Percentiles rank a stretch among this genome's conserved stretches.
Evolutionary conservation across 1,140 invertebrate species (phyloP).

Genomic region (Calosoma granatense): DNA sequence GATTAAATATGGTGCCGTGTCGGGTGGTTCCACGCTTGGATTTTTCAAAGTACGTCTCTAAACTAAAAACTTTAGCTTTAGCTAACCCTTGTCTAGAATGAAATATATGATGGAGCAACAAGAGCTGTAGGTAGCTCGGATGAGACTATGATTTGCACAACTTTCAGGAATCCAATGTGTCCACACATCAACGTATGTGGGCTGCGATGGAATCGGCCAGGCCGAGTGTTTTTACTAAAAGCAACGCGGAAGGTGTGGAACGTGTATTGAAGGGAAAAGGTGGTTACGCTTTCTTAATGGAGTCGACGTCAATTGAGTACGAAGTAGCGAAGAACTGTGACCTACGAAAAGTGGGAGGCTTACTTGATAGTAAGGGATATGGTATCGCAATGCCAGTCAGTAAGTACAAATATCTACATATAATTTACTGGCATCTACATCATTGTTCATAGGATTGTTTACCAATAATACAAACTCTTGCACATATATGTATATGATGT

Average conservation of each 20-base stretch:
- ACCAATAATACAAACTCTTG: too few relatives aligned
- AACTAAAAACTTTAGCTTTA: too few relatives aligned
- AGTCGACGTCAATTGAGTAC: constrained; percentile 72
- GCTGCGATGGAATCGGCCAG: constrained; percentile 70
- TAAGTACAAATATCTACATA: too few relatives aligned
- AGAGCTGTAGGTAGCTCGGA: too few relatives aligned
- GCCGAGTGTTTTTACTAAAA: constrained; percentile 70
- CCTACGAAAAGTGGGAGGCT: constrained; percentile 62
- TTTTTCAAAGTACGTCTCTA: constrained; percentile 48
- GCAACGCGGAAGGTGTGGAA: constrained; percentile 74
- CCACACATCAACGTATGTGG: constrained; percentile 57
- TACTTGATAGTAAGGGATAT: constrained; percentile 74
- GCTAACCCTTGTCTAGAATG: too few relatives aligned
- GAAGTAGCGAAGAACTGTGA: constrained; percentile 64
- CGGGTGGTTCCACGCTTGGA: constrained; percentile 60
- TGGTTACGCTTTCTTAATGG: constrained; percentile 75
- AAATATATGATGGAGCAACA: too few relatives aligned
- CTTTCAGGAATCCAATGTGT: constrained; percentile 51
- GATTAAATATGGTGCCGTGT: constrained; percentile 75
- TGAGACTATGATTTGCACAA: too few relatives aligned
- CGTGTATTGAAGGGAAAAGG: constrained; percentile 60
- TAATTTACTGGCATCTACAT: too few relatives aligned
- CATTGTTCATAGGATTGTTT: too few relatives aligned
- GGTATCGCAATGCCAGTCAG: constrained; percentile 66
- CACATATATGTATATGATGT: too few relatives aligned